These are phyloP conservation scores for Drosophila imparisetae DNA, from an alignment of 2,888 invertebrate species.

Conservation along the genomic window DNA sequence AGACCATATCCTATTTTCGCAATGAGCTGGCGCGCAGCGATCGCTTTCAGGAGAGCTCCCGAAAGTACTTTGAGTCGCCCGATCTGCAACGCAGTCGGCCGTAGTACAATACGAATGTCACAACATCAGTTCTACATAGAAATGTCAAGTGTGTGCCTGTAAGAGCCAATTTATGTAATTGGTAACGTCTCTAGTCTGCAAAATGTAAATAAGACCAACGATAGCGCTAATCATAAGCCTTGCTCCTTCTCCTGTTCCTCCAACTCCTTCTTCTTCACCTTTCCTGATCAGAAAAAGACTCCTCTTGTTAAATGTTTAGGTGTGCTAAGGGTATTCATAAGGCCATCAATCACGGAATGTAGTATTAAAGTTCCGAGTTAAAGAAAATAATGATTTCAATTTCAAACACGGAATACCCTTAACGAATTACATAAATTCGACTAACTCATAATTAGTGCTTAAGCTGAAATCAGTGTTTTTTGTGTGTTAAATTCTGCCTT, in stretches of 20 bases:
- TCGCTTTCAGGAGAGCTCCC: slow-evolving; percentile 82
- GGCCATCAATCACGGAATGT: slow-evolving; percentile 1
- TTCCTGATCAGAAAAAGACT: background rate
- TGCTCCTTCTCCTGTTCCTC: background rate
- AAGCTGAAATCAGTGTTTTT: slow-evolving; percentile 7
- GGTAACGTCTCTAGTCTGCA: slow-evolving; percentile 77
- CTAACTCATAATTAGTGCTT: slow-evolving; percentile 8
- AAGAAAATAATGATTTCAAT: background rate
- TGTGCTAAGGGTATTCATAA: slow-evolving; percentile 5
- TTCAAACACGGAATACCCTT: slow-evolving; percentile 8
- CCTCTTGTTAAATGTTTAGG: slow-evolving; percentile 5
- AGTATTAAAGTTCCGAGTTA: slow-evolving; percentile 4
- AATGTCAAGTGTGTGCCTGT: slow-evolving; percentile 53
- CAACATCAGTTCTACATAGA: slow-evolving; percentile 3
- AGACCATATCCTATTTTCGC: slow-evolving; percentile 97
- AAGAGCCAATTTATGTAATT: slow-evolving; percentile 50
- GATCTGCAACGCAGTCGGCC: slow-evolving; percentile 72
- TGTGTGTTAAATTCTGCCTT: slow-evolving; percentile 23
- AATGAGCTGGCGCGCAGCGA: slow-evolving; percentile 90
- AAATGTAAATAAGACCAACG: slow-evolving; percentile 77
- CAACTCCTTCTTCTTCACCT: background rate
- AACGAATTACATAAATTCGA: background rate
- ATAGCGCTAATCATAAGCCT: slow-evolving; percentile 62
- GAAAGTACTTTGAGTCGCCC: slow-evolving; percentile 82
- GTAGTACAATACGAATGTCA: slow-evolving; percentile 18